Conservation (phyloP, 2,888 invertebrate species). For the Leuctra nigra region DNA sequence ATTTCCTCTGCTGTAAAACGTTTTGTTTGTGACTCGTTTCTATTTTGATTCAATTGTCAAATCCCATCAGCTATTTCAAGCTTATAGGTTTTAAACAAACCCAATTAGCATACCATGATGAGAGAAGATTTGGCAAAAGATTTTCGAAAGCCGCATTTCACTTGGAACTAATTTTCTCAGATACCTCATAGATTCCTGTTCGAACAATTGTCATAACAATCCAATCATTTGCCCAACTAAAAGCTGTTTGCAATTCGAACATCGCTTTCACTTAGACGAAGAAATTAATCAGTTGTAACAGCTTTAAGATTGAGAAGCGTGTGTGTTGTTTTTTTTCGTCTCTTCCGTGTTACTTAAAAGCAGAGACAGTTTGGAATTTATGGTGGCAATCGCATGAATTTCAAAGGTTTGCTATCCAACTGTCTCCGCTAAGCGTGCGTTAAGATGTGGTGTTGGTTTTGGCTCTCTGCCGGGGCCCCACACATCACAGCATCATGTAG, state of each 20-base stretch:
- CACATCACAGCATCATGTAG: constrained; percentile 8
- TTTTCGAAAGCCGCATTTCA: too few species aligned
- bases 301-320: not conserved
- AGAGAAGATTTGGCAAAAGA: too few species aligned
- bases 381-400: constrained; percentile 16
- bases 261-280: not conserved
- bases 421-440: not conserved
- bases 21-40: too few species aligned
- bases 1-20: too few species aligned
- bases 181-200: not conserved
- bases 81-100: too few species aligned
- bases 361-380: constrained; percentile 12
- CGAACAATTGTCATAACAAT: not conserved
- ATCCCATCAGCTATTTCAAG: too few species aligned
- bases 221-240: not conserved
- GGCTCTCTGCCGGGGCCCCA: constrained; percentile 23
- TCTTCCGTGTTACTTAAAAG: not conserved
- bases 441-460: constrained; percentile 11
- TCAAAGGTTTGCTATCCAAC: constrained; percentile 15
- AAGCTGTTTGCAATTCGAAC: not conserved
- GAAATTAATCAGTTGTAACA: constrained; percentile 8
- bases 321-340: not conserved
- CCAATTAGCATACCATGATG: too few species aligned
- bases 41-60: too few species aligned
- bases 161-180: not conserved